These are phyloP conservation scores for Beris morrisii DNA, from an alignment of 2,888 invertebrate genomes.

Conservation along the genomic window DNA sequence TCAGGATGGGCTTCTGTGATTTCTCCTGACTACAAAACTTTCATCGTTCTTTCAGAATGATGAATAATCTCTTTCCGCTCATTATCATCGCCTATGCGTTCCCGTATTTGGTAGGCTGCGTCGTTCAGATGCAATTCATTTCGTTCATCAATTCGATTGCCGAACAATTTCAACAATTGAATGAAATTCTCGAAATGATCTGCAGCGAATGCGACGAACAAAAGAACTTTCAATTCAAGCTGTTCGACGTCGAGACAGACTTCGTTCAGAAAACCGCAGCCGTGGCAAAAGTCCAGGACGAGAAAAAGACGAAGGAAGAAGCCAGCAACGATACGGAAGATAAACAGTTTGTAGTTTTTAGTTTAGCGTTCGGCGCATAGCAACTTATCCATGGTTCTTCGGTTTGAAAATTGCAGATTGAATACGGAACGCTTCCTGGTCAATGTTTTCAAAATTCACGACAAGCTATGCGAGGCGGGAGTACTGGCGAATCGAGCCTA, in stretches of 20 bases:
- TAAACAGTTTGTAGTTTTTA: constrained; percentile 32
- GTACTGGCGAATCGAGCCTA: constrained; percentile 50
- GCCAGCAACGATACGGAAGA: constrained; percentile 35
- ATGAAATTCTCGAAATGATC: constrained; percentile 50
- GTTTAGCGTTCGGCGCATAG: background rate
- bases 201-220: constrained; percentile 48
- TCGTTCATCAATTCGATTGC: constrained; percentile 51
- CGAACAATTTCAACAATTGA: constrained; percentile 50
- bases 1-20: too few relatives aligned
- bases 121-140: constrained; percentile 52
- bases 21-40: background rate
- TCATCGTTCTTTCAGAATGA: constrained; percentile 23
- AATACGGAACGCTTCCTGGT: constrained; percentile 48
- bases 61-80: constrained; percentile 10
- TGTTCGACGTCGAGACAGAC: constrained; percentile 52
- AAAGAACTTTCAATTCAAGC: constrained; percentile 46
- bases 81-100: constrained; percentile 41
- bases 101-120: constrained; percentile 49
- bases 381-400: background rate
- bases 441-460: constrained; percentile 52
- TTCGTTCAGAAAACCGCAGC: constrained; percentile 33
- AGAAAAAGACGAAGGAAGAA: constrained; percentile 25
- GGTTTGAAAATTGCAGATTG: constrained; percentile 6
- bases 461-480: constrained; percentile 51
- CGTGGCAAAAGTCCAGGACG: background rate